Evolutionary conservation across 2,888 invertebrate species (phyloP).

Genomic region (Drosophila rubida): DNA sequence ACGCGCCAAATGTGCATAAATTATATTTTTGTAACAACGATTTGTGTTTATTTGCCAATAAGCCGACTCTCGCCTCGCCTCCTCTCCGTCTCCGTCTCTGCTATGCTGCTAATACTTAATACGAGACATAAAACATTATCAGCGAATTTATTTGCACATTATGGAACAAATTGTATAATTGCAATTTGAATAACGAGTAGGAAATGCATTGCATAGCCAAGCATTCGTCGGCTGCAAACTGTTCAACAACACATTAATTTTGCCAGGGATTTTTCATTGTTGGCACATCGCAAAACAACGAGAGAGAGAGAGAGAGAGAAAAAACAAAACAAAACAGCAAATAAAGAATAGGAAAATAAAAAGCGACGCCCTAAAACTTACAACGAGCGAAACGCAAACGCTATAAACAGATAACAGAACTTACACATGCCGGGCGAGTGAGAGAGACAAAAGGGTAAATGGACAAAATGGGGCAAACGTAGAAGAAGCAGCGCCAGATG

Average conservation of each 20-base stretch:
- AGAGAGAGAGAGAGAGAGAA: no score
- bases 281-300: background rate
- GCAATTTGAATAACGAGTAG: slow-evolving; percentile 69
- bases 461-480: background rate
- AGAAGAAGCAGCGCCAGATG: slow-evolving; percentile 6
- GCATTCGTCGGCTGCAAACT: slow-evolving; percentile 21
- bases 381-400: slow-evolving; percentile 48
- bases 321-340: no score
- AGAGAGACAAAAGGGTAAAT: background rate
- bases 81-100: background rate
- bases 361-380: slow-evolving; percentile 56
- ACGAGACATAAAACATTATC: slow-evolving; percentile 40
- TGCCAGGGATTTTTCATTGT: slow-evolving; percentile 30
- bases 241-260: slow-evolving; percentile 34
- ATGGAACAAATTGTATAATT: slow-evolving; percentile 75
- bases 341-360: slow-evolving; percentile 5
- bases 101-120: slow-evolving; percentile 24
- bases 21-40: slow-evolving; percentile 54
- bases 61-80: slow-evolving; percentile 29
- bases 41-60: slow-evolving; percentile 76
- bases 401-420: slow-evolving; percentile 71
- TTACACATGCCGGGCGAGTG: slow-evolving; percentile 37
- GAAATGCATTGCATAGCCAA: slow-evolving; percentile 53
- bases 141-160: slow-evolving; percentile 58
- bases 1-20: slow-evolving; percentile 54